A percentile compares a stretch with the other conserved stretches of the same genome.
phyloP scores from a whole-genome alignment of 2,888 invertebrate genomes.

The Pocota personata region DNA sequence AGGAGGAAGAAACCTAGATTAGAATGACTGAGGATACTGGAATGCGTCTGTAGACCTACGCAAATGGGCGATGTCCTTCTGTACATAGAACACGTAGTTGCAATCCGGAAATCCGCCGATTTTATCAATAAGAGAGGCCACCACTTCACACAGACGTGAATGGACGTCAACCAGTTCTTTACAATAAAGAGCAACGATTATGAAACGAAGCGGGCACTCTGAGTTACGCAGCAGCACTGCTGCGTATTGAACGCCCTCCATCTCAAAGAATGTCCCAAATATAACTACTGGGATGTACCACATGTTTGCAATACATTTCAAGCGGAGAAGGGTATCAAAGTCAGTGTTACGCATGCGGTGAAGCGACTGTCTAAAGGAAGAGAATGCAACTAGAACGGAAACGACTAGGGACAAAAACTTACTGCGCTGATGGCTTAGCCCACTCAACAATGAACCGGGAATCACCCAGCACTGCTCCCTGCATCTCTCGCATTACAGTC shows the following conservation, averaged over 20 bases:
- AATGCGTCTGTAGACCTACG: conserved; percentile 72
- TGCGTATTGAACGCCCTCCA: conserved; percentile 75
- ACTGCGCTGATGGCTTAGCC: conserved; percentile 78
- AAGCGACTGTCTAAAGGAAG: conserved; percentile 75
- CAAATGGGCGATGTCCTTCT: conserved; percentile 76
- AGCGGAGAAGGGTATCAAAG: conserved; percentile 77
- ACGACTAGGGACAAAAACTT: conserved; percentile 48
- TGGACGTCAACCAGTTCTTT: conserved; percentile 77
- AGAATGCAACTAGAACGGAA: background rate
- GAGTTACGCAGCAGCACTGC: conserved; percentile 75
- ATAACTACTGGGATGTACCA: conserved; percentile 78
- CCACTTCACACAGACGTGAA: conserved; percentile 77
- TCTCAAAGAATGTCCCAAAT: conserved; percentile 77
- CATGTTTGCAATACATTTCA: conserved; percentile 79
- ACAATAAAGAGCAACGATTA: conserved; percentile 75
- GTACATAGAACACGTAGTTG: conserved; percentile 77
- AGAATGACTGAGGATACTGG: background rate
- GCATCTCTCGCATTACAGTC: conserved; percentile 75
- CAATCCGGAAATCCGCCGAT: conserved; percentile 76
- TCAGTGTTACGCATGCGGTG: conserved; percentile 77
- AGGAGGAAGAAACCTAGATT: background rate
- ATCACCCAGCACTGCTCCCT: conserved; percentile 74
- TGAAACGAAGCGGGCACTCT: conserved; percentile 68
- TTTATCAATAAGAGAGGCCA: conserved; percentile 76
- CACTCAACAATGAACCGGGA: conserved; percentile 77